Evolutionary conservation across 1,140 invertebrate species (phyloP).

Genomic region (Euborellia annulipes): DNA sequence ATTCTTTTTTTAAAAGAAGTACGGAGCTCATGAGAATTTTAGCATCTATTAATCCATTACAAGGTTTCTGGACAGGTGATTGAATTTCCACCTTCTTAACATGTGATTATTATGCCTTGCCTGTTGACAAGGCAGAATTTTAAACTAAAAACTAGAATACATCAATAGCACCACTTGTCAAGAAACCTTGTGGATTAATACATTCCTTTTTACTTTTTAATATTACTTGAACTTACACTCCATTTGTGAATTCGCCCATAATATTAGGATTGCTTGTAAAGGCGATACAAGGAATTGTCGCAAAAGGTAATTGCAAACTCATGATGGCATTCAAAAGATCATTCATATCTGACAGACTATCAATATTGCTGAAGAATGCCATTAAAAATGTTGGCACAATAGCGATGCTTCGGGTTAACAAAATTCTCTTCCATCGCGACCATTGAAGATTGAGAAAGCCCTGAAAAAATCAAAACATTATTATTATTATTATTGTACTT

Average conservation of each 20-base stretch:
- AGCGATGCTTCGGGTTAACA: constrained; percentile 73
- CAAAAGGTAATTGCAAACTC: constrained; percentile 70
- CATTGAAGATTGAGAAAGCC: constrained; percentile 81
- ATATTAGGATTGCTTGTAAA: constrained; percentile 66
- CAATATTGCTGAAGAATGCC: constrained; percentile 55
- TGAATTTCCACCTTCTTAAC: background rate
- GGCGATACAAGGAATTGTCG: constrained; percentile 71
- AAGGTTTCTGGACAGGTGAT: background rate
- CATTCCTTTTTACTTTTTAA: background rate
- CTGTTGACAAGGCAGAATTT: background rate
- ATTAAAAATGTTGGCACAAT: constrained; percentile 78
- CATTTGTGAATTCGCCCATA: constrained; percentile 73
- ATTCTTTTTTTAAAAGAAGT: no score
- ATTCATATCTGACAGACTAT: constrained; percentile 68
- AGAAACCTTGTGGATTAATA: background rate
- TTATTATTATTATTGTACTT: background rate
- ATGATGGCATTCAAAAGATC: constrained; percentile 83
- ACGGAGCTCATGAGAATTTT: background rate
- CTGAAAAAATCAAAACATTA: constrained; percentile 24
- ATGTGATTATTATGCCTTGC: background rate
- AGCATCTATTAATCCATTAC: background rate
- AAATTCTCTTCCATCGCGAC: constrained; percentile 75
- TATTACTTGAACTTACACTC: constrained; percentile 35
- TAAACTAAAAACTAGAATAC: no score
- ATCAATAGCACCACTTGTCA: no score